Percentiles rank a stretch among this genome's conserved stretches.
Evolutionary conservation across 2,113 vertebrate species (phyloP).

Genomic region (Platycercus adscitus): DNA sequence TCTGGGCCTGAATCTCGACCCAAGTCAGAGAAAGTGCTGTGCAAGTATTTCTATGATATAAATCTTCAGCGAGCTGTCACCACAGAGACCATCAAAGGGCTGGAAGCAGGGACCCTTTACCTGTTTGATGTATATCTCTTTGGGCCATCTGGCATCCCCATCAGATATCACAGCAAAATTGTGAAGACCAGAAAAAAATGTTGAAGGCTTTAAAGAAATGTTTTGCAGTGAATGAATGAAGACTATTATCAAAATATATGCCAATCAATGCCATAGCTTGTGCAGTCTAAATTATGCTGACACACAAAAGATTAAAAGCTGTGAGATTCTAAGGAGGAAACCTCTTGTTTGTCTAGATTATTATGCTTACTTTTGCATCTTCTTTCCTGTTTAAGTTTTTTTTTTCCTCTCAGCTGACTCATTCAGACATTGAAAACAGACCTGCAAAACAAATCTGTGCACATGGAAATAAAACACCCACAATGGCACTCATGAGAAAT

Average conservation of each 20-base stretch:
- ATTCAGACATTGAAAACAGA: neutral
- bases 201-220: conserved; percentile 54
- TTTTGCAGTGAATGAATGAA: neutral
- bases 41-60: conserved; percentile 89
- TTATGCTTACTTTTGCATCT: neutral
- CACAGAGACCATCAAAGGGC: conserved; percentile 83
- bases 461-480: neutral
- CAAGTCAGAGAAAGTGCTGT: conserved; percentile 85
- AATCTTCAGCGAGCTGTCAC: conserved; percentile 86
- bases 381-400: neutral
- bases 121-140: conserved; percentile 91
- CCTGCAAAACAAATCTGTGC: neutral
- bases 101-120: conserved; percentile 82
- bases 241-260: neutral
- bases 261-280: neutral
- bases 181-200: conserved; percentile 89
- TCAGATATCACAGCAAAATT: conserved; percentile 88
- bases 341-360: neutral
- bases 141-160: conserved; percentile 85
- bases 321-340: neutral
- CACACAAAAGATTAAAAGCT: neutral
- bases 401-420: neutral
- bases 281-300: neutral
- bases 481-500: neutral
- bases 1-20: conserved; percentile 83